These are phyloP conservation scores for Pachymerium ferrugineum DNA, from an alignment of 2,888 invertebrate species.

Conservation along the genomic window DNA sequence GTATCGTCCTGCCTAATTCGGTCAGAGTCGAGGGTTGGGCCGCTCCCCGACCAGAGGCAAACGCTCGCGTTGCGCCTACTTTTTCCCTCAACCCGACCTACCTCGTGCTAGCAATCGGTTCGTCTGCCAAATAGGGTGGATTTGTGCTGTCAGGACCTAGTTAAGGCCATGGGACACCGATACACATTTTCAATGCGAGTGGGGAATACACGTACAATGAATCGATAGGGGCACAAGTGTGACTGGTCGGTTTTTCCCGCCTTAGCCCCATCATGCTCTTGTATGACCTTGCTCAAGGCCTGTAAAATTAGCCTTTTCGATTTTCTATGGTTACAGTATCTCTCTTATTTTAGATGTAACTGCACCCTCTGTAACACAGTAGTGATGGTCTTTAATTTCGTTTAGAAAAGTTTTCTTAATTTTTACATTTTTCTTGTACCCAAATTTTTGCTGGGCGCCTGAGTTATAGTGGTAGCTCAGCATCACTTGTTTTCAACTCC, in stretches of 20 bases:
- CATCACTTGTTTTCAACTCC: too few species aligned
- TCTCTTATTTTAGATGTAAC: too few species aligned
- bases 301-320: background rate
- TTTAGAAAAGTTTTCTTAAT: too few species aligned
- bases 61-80: background rate
- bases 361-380: too few species aligned
- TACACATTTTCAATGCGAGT: too few species aligned
- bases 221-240: too few species aligned
- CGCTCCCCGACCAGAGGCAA: background rate
- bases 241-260: conserved; percentile 8
- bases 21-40: conserved; percentile 9
- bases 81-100: background rate
- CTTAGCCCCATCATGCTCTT: background rate
- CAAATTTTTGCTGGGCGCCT: too few species aligned
- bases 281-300: conserved; percentile 8
- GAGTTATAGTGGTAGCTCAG: too few species aligned
- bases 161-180: background rate
- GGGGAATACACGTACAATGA: too few species aligned
- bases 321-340: background rate
- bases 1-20: background rate
- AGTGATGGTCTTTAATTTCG: too few species aligned
- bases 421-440: too few species aligned
- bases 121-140: background rate
- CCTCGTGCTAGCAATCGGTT: background rate
- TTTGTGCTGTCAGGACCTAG: background rate